A percentile compares a stretch with the other conserved stretches of the same genome.
Evolutionary conservation across 2,888 invertebrate species (phyloP).

Genomic region (Rhodophaea formosa): DNA sequence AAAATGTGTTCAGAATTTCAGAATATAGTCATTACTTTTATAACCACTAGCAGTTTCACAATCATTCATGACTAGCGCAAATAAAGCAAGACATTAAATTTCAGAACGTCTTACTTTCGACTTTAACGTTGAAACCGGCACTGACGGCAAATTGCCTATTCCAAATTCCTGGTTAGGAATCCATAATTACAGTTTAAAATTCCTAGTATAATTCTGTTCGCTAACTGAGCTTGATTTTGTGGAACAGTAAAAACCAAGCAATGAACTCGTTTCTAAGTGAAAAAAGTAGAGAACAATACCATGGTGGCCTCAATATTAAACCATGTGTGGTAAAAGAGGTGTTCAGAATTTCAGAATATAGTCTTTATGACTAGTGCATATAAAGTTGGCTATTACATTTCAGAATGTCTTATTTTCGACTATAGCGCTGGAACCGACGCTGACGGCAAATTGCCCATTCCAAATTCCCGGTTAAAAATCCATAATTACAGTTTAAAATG

Average conservation of each 20-base stretch:
- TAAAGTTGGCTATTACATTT: too few relatives aligned
- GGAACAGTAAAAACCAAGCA: slow-evolving; percentile 20
- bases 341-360: background rate
- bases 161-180: too few relatives aligned
- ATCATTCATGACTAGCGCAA: slow-evolving; percentile 10
- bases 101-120: slow-evolving; percentile 35
- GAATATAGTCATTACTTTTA: slow-evolving; percentile 5
- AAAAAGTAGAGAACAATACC: slow-evolving; percentile 18
- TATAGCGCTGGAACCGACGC: slow-evolving; percentile 37
- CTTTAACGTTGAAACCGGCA: slow-evolving; percentile 38
- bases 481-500: too few relatives aligned
- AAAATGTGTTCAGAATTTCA: too few relatives aligned
- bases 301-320: too few relatives aligned
- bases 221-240: slow-evolving; percentile 31
- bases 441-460: too few relatives aligned
- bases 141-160: too few relatives aligned
- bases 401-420: slow-evolving; percentile 36
- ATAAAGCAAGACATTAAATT: too few relatives aligned
- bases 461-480: too few relatives aligned
- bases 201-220: slow-evolving; percentile 18
- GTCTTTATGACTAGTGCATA: slow-evolving; percentile 8
- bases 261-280: slow-evolving; percentile 12
- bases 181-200: too few relatives aligned
- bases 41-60: slow-evolving; percentile 10
- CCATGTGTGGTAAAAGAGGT: too few relatives aligned